phyloP scores from a whole-genome alignment of 2,888 invertebrate genomes.

The Ditylenchus weischeri region DNA sequence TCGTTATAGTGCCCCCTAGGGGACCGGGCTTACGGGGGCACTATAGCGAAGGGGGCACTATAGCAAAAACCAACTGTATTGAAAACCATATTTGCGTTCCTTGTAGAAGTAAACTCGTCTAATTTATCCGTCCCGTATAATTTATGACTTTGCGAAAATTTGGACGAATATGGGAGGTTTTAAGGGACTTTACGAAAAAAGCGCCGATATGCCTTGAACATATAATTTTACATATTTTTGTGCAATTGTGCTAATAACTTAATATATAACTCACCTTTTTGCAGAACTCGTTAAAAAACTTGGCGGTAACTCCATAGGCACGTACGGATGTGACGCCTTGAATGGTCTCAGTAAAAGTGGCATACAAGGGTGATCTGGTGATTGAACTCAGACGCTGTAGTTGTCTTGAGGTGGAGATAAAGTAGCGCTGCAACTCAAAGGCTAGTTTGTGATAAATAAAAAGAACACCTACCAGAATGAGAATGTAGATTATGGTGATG shows the following conservation, averaged over 20 bases:
- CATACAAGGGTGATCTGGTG: constrained; percentile 63
- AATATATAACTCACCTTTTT: constrained; percentile 17
- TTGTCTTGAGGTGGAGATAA: constrained; percentile 87
- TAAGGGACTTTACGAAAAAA: too few species aligned
- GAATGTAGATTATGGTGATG: constrained; percentile 39
- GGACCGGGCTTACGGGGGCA: too few species aligned
- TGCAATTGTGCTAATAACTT: too few species aligned
- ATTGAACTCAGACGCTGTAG: constrained; percentile 45
- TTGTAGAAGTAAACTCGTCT: too few species aligned
- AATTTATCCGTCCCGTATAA: too few species aligned
- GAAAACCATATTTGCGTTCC: too few species aligned
- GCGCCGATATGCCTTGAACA: too few species aligned
- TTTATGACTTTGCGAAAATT: too few species aligned
- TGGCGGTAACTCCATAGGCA: constrained; percentile 41
- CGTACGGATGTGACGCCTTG: constrained; percentile 63
- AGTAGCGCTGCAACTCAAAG: constrained; percentile 71
- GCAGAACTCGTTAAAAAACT: constrained; percentile 32
- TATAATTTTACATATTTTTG: too few species aligned
- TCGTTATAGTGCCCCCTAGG: too few species aligned
- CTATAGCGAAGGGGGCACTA: too few species aligned
- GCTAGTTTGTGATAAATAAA: neutral
- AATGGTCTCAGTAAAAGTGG: constrained; percentile 90
- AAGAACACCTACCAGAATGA: constrained; percentile 37
- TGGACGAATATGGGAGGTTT: neutral
- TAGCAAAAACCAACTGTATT: too few species aligned